Percentiles rank a stretch among this genome's conserved stretches.
phyloP scores from a whole-genome alignment of 1,140 invertebrate species.

The Pemphigus obesinymphae region DNA sequence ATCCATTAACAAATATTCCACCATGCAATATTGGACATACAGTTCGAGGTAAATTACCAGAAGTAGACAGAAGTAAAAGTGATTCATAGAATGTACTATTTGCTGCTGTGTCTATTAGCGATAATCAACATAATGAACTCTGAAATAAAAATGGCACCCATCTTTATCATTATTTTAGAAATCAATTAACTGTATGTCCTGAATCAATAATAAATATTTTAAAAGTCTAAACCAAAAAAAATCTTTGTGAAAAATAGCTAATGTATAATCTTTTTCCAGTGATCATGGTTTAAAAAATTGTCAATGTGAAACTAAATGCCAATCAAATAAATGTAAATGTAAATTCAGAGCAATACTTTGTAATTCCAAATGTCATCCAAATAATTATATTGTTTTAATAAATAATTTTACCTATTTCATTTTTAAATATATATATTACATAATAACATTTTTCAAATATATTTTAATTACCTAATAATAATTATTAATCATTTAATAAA shows the following conservation, averaged over 20 bases:
- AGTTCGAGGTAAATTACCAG: background rate
- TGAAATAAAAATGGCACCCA: background rate
- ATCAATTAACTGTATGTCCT: background rate
- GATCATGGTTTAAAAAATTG: background rate
- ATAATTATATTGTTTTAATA: no score
- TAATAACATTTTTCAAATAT: no score
- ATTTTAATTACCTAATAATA: no score
- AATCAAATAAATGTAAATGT: background rate
- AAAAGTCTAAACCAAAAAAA: background rate
- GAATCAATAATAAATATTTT: background rate
- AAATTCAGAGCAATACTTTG: no score
- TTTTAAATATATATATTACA: no score
- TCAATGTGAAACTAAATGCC: background rate
- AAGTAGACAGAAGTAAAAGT: no score
- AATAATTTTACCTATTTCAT: no score
- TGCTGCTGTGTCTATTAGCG: background rate
- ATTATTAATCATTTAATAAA: no score
- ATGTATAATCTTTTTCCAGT: no score
- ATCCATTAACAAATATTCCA: background rate
- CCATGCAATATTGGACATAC: background rate
- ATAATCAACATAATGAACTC: background rate
- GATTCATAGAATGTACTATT: no score
- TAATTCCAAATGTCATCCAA: no score
- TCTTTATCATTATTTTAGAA: background rate
- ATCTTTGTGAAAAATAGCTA: background rate